Conservation (phyloP, 1,140 invertebrate species). For the Tigriopus japonicus region DNA sequence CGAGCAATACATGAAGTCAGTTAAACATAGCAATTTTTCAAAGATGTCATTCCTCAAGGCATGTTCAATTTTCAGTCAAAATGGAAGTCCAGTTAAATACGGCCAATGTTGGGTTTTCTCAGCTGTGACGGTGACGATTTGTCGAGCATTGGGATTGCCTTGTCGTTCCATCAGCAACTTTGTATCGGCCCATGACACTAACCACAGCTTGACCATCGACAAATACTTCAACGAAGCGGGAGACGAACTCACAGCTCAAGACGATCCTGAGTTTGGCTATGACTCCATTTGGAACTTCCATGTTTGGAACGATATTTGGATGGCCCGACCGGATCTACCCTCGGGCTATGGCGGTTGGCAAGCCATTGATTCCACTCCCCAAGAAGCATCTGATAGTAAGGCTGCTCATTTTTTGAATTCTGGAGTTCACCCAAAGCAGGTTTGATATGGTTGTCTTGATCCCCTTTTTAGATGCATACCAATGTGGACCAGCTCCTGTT, state of each 20-base stretch:
- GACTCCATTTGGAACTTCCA: slow-evolving; percentile 57
- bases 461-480: slow-evolving; percentile 18
- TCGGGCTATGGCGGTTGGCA: slow-evolving; percentile 71
- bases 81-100: slow-evolving; percentile 39
- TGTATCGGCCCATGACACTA: slow-evolving; percentile 31
- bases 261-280: slow-evolving; percentile 19
- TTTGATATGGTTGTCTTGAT: neutral
- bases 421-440: too few relatives aligned
- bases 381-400: slow-evolving; percentile 43
- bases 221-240: slow-evolving; percentile 27
- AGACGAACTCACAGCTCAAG: slow-evolving; percentile 17
- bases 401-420: neutral
- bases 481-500: slow-evolving; percentile 42
- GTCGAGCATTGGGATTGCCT: slow-evolving; percentile 31
- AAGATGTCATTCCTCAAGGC: too few relatives aligned
- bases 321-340: slow-evolving; percentile 45
- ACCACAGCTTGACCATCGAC: slow-evolving; percentile 31
- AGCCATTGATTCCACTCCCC: slow-evolving; percentile 76
- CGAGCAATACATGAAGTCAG: slow-evolving; percentile 34
- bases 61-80: slow-evolving; percentile 1
- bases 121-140: slow-evolving; percentile 41
- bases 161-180: slow-evolving; percentile 32
- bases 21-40: too few relatives aligned
- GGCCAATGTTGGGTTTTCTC: slow-evolving; percentile 62
- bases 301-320: slow-evolving; percentile 68